phyloP scores from a whole-genome alignment of 2,797 vertebrate genomes.

The Antennarius maculatus region DNA sequence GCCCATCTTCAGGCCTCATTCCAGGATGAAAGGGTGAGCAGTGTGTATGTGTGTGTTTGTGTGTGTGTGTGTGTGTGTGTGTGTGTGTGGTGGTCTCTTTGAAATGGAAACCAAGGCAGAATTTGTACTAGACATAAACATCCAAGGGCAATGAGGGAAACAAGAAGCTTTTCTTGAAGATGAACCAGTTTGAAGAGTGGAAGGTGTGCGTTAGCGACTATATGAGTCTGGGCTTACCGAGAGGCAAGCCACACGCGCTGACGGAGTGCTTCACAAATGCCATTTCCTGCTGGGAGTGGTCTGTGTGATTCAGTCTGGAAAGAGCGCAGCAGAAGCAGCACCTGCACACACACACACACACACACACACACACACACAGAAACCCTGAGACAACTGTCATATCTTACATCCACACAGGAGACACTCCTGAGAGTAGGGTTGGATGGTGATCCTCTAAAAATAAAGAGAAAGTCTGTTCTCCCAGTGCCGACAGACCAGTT shows the following conservation, averaged over 20 bases:
- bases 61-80: not conserved
- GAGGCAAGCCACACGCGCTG: conserved; percentile 90
- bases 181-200: too few relatives aligned
- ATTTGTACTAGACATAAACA: too few relatives aligned
- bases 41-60: not conserved
- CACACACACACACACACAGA: conserved; percentile 1
- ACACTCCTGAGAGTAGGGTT: not conserved
- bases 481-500: too few relatives aligned
- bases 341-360: conserved; percentile 78
- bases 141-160: too few relatives aligned
- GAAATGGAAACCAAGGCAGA: too few relatives aligned
- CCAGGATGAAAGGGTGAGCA: conserved; percentile 9
- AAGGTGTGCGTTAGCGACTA: conserved; percentile 3
- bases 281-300: conserved; percentile 77
- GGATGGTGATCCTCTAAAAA: too few relatives aligned
- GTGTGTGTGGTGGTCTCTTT: too few relatives aligned
- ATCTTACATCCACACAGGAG: conserved; percentile 3
- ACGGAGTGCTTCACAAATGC: conserved; percentile 79
- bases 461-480: too few relatives aligned
- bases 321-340: conserved; percentile 89
- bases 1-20: conserved; percentile 55
- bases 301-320: conserved; percentile 87
- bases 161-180: too few relatives aligned
- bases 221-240: conserved; percentile 81
- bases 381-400: not conserved